Percentiles rank a stretch among this genome's conserved stretches.
Evolutionary conservation across 1,140 invertebrate species (phyloP).

Genomic region (Heterodera schachtii): DNA sequence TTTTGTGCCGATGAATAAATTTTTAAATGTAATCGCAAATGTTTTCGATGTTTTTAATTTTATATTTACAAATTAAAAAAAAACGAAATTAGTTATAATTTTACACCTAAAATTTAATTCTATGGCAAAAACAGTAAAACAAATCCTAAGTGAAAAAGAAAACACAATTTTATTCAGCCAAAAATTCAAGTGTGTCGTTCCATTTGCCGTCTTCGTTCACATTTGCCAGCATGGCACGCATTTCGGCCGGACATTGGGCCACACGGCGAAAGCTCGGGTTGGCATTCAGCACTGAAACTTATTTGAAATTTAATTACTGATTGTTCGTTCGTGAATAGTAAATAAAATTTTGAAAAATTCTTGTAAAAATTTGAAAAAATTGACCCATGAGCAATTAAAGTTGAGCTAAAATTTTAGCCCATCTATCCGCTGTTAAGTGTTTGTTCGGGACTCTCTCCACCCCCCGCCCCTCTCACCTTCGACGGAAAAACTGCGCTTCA

Average conservation of each 20-base stretch:
- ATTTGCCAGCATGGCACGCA: conserved; percentile 9
- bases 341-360: too few relatives aligned
- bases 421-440: too few relatives aligned
- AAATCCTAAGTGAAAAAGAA: background rate
- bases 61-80: too few relatives aligned
- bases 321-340: background rate
- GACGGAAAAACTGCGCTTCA: conserved; percentile 22
- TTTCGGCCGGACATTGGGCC: conserved; percentile 13
- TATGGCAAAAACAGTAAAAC: background rate
- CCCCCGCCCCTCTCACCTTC: too few relatives aligned
- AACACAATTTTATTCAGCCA: conserved; percentile 10
- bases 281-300: conserved; percentile 6
- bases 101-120: background rate
- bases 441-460: too few relatives aligned
- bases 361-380: too few relatives aligned
- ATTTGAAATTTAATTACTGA: background rate
- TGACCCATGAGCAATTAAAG: too few relatives aligned
- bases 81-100: too few relatives aligned
- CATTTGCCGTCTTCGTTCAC: conserved; percentile 3
- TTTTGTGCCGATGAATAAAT: too few relatives aligned
- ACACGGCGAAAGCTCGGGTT: conserved; percentile 17
- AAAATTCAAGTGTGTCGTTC: conserved; percentile 31
- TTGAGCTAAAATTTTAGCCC: too few relatives aligned
- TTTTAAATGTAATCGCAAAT: too few relatives aligned
- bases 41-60: too few relatives aligned